Evolutionary conservation across 2,888 invertebrate species (phyloP).

Genomic region (Apoderus coryli): DNA sequence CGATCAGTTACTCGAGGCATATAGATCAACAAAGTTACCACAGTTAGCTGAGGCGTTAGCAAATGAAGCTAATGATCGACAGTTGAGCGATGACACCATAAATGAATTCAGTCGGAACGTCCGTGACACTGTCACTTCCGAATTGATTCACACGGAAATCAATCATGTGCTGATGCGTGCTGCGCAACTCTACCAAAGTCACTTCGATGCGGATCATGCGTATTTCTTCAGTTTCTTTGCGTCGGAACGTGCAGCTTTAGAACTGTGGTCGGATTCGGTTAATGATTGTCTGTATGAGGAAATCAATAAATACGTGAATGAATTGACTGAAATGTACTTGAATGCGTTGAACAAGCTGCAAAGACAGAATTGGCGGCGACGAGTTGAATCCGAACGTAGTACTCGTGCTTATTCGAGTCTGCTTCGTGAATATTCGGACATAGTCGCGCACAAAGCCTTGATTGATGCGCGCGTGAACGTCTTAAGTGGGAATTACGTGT

Average conservation of each 20-base stretch:
- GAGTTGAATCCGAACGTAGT: slow-evolving; percentile 35
- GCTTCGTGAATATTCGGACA: slow-evolving; percentile 51
- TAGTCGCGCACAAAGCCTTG: slow-evolving; percentile 58
- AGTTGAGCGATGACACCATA: slow-evolving; percentile 48
- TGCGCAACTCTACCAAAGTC: slow-evolving; percentile 51
- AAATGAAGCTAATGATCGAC: slow-evolving; percentile 47
- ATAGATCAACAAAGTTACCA: slow-evolving; percentile 52
- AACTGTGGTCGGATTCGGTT: slow-evolving; percentile 61
- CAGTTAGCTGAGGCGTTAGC: slow-evolving; percentile 57
- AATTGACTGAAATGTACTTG: slow-evolving; percentile 52
- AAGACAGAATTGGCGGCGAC: slow-evolving; percentile 33
- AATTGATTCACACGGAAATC: slow-evolving; percentile 64
- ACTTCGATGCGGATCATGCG: slow-evolving; percentile 35
- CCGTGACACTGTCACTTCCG: slow-evolving; percentile 57
- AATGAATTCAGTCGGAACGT: slow-evolving; percentile 64
- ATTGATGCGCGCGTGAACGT: slow-evolving; percentile 63
- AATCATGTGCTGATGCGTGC: slow-evolving; percentile 57
- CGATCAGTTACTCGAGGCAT: slow-evolving; percentile 29
- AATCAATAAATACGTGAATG: slow-evolving; percentile 54
- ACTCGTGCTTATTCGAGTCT: slow-evolving; percentile 34
- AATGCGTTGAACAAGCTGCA: slow-evolving; percentile 45
- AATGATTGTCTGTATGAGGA: slow-evolving; percentile 55
- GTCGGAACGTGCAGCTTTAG: slow-evolving; percentile 52
- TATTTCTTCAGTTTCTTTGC: slow-evolving; percentile 49
- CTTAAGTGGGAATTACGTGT: slow-evolving; percentile 36